Base-by-base conservation (phyloP, 92 coral and sea anemone species). In the Pocillopora grandis region DNA sequence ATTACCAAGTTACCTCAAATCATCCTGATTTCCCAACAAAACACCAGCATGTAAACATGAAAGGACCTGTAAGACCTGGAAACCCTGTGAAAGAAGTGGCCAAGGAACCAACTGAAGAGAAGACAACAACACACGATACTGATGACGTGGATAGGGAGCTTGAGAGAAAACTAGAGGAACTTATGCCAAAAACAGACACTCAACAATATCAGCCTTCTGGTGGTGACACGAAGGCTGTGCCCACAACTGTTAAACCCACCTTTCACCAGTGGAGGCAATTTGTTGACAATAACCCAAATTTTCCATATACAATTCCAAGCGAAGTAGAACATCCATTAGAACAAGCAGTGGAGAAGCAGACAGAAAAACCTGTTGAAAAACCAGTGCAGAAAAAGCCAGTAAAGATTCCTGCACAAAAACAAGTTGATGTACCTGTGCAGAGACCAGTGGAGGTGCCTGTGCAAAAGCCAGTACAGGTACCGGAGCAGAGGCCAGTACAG, bases 261-360 rank as follows among this genome's bases (percentile, higher is more conserved):
- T 85, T 88, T 81, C 94, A 91, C 62, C 81, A 85, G 5, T 91
- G 94, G 94, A 80, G 94, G 36, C 84, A 91, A 49, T 91, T 91
- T 78, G 84, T 91, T 18, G 99, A 96, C 90, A 94, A 96, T 81
- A 96, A 96, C 77, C 99, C 99, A 31, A 88, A 89, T 37, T 93
- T 71, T 72, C 96, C 96, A 31, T 88, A 83, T 52, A 83, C 86
- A 49, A 74, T 83, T 64, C 86, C 86, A 10, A 42, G 42, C 64
- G 42, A 71, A 12, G 14, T 33, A 3, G 19, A 27, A 27, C 31
- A 27, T 27, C 83, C 65, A 89, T 77, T 16, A 86, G 62, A 12
- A 77, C 86, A 48, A 88, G 76, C 49, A 31, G 33, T 10, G 77
- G 59, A 33, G 68, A 80, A 66, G 75, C 90, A 2, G 8, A 42